Evolutionary conservation across 1,140 invertebrate species (phyloP).

Genomic region (Bombus breviceps): DNA sequence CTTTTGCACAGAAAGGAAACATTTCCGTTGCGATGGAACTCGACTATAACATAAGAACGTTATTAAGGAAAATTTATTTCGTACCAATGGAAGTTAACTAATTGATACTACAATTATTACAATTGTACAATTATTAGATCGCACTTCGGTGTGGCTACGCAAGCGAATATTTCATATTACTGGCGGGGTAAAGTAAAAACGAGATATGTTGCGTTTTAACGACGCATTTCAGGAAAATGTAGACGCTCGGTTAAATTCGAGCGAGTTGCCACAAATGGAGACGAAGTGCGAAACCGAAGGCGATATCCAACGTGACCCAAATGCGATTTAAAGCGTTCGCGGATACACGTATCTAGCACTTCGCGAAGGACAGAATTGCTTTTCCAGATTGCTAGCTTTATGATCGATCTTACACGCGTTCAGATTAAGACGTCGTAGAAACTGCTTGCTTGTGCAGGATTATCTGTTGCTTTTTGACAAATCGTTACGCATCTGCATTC

Average conservation of each 20-base stretch:
- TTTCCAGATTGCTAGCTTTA: slow-evolving; percentile 10
- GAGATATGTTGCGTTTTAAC: neutral
- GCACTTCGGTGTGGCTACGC: fast-evolving
- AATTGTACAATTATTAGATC: neutral
- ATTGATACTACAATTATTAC: neutral
- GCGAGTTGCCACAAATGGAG: slow-evolving; percentile 1
- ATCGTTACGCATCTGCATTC: neutral
- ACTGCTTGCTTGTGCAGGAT: neutral
- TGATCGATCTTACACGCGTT: neutral
- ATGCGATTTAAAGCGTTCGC: slow-evolving; percentile 22
- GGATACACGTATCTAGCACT: neutral
- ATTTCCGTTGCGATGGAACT: neutral
- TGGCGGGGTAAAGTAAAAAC: no score
- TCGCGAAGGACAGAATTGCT: slow-evolving; percentile 12
- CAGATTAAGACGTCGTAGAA: neutral
- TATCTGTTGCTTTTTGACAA: neutral
- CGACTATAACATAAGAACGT: neutral
- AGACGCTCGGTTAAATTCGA: neutral
- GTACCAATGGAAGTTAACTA: neutral
- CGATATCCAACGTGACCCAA: slow-evolving; percentile 13
- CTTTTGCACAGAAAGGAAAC: neutral
- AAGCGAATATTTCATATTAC: neutral
- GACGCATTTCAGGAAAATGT: neutral
- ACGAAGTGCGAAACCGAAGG: slow-evolving; percentile 17
- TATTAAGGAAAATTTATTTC: neutral